Conservation (phyloP, 1,140 invertebrate species). For the Caenorhabditis remanei region DNA sequence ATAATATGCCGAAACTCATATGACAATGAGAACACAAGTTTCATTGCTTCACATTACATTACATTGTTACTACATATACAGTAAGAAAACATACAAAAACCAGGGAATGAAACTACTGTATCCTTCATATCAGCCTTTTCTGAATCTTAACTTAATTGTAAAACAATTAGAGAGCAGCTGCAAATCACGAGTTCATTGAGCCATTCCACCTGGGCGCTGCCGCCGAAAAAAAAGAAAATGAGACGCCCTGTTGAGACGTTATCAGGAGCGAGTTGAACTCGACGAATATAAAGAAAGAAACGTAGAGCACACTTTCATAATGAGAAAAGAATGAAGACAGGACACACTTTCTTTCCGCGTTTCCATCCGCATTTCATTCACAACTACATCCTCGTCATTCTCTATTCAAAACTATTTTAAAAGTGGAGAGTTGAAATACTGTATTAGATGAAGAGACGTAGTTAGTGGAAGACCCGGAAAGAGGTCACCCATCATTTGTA, state of each 20-base stretch:
- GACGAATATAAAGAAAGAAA: not conserved
- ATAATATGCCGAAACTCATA: too few species aligned
- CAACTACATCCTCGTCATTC: slow-evolving; percentile 1
- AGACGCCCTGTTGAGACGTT: not conserved
- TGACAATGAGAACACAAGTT: too few species aligned
- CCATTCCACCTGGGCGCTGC: slow-evolving; percentile 22
- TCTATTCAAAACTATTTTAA: slow-evolving; percentile 27
- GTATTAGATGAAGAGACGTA: slow-evolving; percentile 25
- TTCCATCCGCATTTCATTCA: too few species aligned
- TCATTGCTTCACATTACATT: too few species aligned
- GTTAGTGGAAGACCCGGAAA: slow-evolving; percentile 14
- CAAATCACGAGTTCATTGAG: slow-evolving; percentile 28
- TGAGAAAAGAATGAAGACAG: not conserved
- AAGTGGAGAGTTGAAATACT: not conserved
- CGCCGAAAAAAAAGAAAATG: not conserved
- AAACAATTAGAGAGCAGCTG: not conserved
- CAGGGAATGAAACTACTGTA: too few species aligned
- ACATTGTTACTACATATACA: too few species aligned
- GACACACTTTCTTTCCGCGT: not conserved
- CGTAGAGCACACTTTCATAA: slow-evolving; percentile 35
- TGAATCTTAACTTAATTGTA: not conserved
- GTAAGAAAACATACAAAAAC: too few species aligned
- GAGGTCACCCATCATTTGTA: slow-evolving; percentile 9
- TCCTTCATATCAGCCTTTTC: not conserved
- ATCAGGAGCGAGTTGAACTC: slow-evolving; percentile 20